Base-by-base conservation (phyloP, 2,797 vertebrate genomes). In the Coracias cyanogaster region DNA sequence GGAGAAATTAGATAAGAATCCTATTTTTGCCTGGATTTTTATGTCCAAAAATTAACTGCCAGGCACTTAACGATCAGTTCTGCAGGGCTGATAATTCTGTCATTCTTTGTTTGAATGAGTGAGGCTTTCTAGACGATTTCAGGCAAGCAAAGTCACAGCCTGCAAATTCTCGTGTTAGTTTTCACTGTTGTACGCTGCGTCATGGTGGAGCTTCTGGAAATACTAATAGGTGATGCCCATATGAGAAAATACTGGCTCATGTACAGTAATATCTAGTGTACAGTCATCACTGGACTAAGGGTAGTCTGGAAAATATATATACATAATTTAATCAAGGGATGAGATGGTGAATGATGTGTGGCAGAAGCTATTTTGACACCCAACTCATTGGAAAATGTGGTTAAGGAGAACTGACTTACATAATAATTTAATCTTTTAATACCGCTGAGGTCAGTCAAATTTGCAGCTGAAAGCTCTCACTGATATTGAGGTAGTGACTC, bases 351-450 rank as follows among this genome's bases (percentile, higher is more conserved):
- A 81, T 33, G 80, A 91, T 58, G 39, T 69, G 29, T 65, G 78
- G 61, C 18, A 15, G 69, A 61, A 94, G 46, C 29, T 76, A 48
- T 89, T 94, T 84, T 94, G 90, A 94, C 76, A 77, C 71, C 57
- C 77, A 25, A 41, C 73, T 92, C 86, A 60, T 67, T 80, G 71
- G 67, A 54, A 91, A 77, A 61, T 61, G 37, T 31, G 57, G 64
- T 72, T 94, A 91, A 89, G 67, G 84, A 92, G 74, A 96, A 95
- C 9, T 77, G 90, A 90, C 92, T 92, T 91, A 82, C 33, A 54
- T 80, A 94, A 95, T 90, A 92, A 94, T 93, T 90, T 94, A 82
- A 86, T 95, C 81, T 96, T 84, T 58, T 91, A 85, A 90, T 87
- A 77, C 41, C 16, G n/a, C 78, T 85, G 84, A 94, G 57, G 83